Conservation (phyloP, 2,888 invertebrate genomes). For the Agrilus cyanescens region DNA sequence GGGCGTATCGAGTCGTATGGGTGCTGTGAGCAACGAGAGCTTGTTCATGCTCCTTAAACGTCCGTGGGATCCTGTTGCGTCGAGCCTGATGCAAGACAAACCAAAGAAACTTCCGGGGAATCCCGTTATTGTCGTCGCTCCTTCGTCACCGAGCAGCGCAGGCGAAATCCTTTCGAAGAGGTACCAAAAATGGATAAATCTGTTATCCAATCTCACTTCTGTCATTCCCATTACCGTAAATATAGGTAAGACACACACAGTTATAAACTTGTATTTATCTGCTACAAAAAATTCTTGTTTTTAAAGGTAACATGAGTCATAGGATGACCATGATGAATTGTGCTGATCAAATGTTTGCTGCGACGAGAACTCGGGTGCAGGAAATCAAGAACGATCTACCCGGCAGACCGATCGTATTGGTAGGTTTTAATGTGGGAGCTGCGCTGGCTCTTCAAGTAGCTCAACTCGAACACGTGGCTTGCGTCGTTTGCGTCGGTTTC, state of each 20-base stretch:
- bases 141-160: constrained; percentile 41
- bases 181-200: constrained; percentile 57
- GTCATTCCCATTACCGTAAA: constrained; percentile 50
- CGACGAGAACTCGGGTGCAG: constrained; percentile 57
- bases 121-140: constrained; percentile 52
- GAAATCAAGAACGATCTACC: constrained; percentile 57
- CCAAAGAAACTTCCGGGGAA: constrained; percentile 59
- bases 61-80: constrained; percentile 63
- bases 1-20: constrained; percentile 34
- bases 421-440: constrained; percentile 68
- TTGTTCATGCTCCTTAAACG: constrained; percentile 52
- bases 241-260: constrained; percentile 29
- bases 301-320: constrained; percentile 5
- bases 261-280: too few species aligned
- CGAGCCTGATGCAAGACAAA: constrained; percentile 46
- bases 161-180: constrained; percentile 39
- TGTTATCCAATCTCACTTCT: constrained; percentile 54
- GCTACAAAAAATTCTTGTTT: background rate
- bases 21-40: constrained; percentile 48
- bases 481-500: constrained; percentile 68
- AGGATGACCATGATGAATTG: constrained; percentile 41
- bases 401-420: constrained; percentile 57
- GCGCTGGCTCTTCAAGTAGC: constrained; percentile 64
- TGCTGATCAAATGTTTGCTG: constrained; percentile 51
- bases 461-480: constrained; percentile 56